phyloP scores from a whole-genome alignment of 35 echinoderm and acorn worm genomes.

The Lytechinus pictus region DNA sequence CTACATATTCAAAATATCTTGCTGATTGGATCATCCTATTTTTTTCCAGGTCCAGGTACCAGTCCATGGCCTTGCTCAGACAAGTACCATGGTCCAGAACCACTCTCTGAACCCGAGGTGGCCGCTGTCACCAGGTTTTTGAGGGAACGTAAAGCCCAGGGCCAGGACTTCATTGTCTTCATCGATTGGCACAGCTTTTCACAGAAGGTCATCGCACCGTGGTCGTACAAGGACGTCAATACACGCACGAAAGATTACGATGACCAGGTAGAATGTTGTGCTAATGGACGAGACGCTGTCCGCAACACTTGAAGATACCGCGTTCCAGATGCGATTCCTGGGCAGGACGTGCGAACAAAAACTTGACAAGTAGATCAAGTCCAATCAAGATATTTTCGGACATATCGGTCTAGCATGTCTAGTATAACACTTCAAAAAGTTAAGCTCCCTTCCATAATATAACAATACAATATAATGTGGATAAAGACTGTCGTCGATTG shows the following conservation, averaged over 20 bases:
- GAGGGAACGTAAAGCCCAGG: background rate
- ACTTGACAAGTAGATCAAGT: too few species aligned
- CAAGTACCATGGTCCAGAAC: conserved; percentile 64
- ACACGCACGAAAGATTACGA: conserved; percentile 27
- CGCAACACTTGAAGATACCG: too few species aligned
- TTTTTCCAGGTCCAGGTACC: conserved; percentile 65
- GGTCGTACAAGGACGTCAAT: background rate
- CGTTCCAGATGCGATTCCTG: too few species aligned
- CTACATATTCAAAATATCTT: too few species aligned
- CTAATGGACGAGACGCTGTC: background rate
- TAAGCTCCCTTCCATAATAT: too few species aligned
- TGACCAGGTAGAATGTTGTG: background rate
- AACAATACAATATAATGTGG: too few species aligned
- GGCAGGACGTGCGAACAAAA: too few species aligned
- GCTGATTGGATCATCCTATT: too few species aligned
- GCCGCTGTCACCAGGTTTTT: conserved; percentile 54
- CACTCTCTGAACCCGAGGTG: conserved; percentile 69
- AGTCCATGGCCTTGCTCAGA: conserved; percentile 67
- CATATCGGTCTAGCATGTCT: too few species aligned
- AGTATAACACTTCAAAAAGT: too few species aligned
- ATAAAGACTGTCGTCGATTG: too few species aligned
- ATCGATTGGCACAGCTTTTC: conserved; percentile 86
- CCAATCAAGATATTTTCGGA: too few species aligned
- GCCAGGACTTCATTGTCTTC: conserved; percentile 67
- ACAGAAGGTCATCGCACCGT: conserved; percentile 84